phyloP scores from a whole-genome alignment of 2,113 vertebrate species.

The Tyrannus savana region DNA sequence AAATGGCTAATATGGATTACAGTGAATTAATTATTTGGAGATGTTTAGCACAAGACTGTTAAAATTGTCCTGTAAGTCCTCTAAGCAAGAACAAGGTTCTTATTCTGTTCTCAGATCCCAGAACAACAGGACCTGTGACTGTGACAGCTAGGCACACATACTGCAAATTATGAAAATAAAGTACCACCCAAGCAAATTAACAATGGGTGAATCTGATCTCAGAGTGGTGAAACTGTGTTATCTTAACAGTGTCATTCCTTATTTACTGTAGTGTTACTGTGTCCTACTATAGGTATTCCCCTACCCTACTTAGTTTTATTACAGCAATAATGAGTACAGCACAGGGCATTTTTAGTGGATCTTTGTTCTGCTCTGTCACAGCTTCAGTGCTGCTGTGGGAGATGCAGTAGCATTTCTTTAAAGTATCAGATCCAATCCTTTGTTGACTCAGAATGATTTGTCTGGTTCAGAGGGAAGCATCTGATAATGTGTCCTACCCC shows the following conservation, averaged over 20 bases:
- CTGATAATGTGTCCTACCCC: not conserved
- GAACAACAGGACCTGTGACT: not conserved
- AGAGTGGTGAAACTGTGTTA: not conserved
- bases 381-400: not conserved
- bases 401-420: not conserved
- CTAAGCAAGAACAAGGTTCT: not conserved
- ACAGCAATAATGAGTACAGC: not conserved
- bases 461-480: not conserved
- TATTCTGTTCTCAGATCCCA: not conserved
- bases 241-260: not conserved
- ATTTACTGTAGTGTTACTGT: not conserved
- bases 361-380: not conserved
- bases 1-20: conserved; percentile 21
- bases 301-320: conserved; percentile 2
- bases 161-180: not conserved
- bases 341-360: not conserved
- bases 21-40: conserved; percentile 46
- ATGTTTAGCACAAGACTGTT: conserved; percentile 15
- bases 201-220: not conserved
- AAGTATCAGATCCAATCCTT: not conserved
- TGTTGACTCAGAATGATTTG: not conserved
- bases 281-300: not conserved
- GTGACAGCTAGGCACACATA: not conserved
- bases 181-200: not conserved
- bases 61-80: not conserved